Base-by-base conservation (phyloP, 2,113 vertebrate species). In the Equus przewalskii region DNA sequence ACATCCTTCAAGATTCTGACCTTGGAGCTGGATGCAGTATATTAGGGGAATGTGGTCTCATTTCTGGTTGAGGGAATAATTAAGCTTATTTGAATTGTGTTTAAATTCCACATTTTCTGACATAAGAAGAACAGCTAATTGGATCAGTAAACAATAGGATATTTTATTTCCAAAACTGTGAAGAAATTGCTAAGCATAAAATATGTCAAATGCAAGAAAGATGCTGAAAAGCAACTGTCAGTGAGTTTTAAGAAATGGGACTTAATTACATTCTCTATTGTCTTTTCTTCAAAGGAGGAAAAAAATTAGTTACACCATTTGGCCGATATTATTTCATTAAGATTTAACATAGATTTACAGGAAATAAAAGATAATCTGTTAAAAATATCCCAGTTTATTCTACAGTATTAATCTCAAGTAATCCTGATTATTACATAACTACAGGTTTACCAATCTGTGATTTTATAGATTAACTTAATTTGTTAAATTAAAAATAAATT, bases 271-370 rank as follows among this genome's bases (percentile, higher is more conserved):
- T 89, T 64, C 62, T 62, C n/a, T 54, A 33, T 18, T 76, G 28
- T 76, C 30, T 85, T 81, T 96, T 62, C 70, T 94, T 82, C 46
- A 69, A 69, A 85, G 73, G 75, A 76, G 94, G 95, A 80, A 96
- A 98, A 93, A 60, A 85, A 89, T 41, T 28, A 33, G 22, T 89
- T 82, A 96, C 54, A 98, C 58, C 0, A 0, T 28, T 60, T 93
- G 97, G 70, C 0, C 51, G 84, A 28, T 89, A 30, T 91, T 97
- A 96, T 97, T 96, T 98, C 97, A 98, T 51, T 85, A 98, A 86
- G 93, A 94, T 98, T 98, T 98, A 98, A 96, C 98, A 96, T 67
- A 90, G 64, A 96, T 91, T 97, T 97, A 94, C 86, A 97, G 79
- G 92, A 98, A 98, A 98, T 96, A 98, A 98, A 97, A 95, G 95